phyloP scores from a whole-genome alignment of 2,113 vertebrate genomes.

The Blennius ocellaris region DNA sequence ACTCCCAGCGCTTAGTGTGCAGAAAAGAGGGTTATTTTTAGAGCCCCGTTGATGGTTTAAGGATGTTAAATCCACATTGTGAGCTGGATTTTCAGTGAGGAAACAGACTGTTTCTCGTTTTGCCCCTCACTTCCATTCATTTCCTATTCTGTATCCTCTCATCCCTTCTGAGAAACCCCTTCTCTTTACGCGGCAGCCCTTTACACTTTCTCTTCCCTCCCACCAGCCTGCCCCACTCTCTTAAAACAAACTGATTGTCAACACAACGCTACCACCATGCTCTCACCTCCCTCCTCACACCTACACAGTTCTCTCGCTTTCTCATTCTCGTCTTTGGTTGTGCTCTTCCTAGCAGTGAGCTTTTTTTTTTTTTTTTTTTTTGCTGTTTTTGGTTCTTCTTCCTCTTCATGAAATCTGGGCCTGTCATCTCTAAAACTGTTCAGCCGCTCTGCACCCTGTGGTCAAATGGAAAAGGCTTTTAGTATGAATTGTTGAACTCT shows the following conservation, averaged over 20 bases:
- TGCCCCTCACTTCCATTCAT: constrained; percentile 60
- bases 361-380: constrained; percentile 18
- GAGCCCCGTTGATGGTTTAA: constrained; percentile 84
- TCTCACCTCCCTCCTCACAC: constrained; percentile 58
- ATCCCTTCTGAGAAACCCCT: constrained; percentile 58
- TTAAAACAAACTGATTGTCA: constrained; percentile 32
- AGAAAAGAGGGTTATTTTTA: constrained; percentile 89
- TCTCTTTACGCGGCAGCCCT: constrained; percentile 28
- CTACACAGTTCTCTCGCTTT: constrained; percentile 51
- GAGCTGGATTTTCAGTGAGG: constrained; percentile 87
- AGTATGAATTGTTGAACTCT: not conserved
- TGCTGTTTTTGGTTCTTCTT: not conserved
- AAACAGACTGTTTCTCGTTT: constrained; percentile 82
- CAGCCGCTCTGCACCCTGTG: constrained; percentile 31
- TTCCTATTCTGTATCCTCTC: constrained; percentile 64
- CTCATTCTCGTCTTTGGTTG: constrained; percentile 43
- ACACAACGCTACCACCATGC: constrained; percentile 14
- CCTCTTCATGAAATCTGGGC: constrained; percentile 48
- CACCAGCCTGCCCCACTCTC: not conserved
- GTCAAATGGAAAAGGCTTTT: constrained; percentile 19
- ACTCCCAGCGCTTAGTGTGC: constrained; percentile 62
- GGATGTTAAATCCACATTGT: constrained; percentile 87
- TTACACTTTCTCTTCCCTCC: constrained; percentile 48
- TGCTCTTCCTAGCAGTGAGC: constrained; percentile 69
- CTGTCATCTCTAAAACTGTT: constrained; percentile 51